Evolutionary conservation across 2,113 vertebrate species (phyloP).

Genomic region (Etia nguti): DNA sequence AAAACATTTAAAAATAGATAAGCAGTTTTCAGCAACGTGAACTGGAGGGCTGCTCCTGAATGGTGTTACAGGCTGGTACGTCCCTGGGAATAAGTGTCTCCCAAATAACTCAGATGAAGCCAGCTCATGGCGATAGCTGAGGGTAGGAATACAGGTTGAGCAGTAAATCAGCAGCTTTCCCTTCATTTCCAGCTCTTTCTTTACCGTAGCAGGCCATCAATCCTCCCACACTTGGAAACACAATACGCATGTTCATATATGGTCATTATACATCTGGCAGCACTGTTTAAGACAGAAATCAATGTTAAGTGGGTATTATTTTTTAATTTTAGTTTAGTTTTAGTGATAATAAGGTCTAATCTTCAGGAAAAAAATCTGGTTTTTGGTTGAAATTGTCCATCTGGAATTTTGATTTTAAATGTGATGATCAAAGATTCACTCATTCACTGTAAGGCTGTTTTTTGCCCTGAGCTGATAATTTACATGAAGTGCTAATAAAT

Average conservation of each 20-base stretch:
- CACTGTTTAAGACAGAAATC: background rate
- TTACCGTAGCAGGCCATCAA: background rate
- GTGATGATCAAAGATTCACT: background rate
- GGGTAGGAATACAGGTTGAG: background rate
- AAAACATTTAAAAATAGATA: background rate
- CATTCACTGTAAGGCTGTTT: rapidly evolving
- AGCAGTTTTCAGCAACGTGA: background rate
- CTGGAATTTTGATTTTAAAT: background rate
- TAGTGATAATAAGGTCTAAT: rapidly evolving
- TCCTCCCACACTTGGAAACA: background rate
- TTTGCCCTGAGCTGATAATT: background rate
- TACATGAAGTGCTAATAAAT: rapidly evolving
- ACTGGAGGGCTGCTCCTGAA: background rate
- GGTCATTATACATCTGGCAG: background rate
- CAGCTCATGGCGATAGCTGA: background rate
- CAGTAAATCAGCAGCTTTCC: background rate
- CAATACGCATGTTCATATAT: background rate
- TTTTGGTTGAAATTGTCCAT: rapidly evolving
- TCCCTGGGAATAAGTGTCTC: background rate
- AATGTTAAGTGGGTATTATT: background rate
- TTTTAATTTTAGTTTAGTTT: rapidly evolving
- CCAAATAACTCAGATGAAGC: background rate
- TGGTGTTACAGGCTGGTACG: background rate
- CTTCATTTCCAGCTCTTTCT: background rate
- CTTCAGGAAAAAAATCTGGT: background rate